Evolutionary conservation across 1,140 invertebrate species (phyloP).

Genomic region (Elymnias hypermnestra): DNA sequence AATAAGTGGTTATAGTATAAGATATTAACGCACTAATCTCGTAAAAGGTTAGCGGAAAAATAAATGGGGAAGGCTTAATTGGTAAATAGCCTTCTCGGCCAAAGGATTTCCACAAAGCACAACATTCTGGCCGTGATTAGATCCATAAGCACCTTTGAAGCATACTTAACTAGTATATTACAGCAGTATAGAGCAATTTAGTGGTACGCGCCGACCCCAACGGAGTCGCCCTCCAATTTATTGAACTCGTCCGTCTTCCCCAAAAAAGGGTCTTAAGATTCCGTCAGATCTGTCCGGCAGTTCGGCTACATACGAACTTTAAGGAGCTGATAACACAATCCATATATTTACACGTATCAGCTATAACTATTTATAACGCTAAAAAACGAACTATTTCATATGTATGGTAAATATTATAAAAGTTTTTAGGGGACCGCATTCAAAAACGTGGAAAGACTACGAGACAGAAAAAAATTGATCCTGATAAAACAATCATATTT

Average conservation of each 20-base stretch:
- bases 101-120: constrained; percentile 8
- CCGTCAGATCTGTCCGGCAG: constrained; percentile 36
- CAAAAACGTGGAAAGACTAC: too few relatives aligned
- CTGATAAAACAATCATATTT: too few relatives aligned
- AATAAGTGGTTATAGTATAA: too few relatives aligned
- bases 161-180: constrained; percentile 26
- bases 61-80: too few relatives aligned
- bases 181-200: constrained; percentile 32
- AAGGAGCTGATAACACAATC: constrained; percentile 23
- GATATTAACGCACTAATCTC: too few relatives aligned
- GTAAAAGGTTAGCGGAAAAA: too few relatives aligned
- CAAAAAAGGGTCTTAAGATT: constrained; percentile 52
- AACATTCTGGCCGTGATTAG: constrained; percentile 22
- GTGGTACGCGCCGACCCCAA: constrained; percentile 26
- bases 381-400: too few relatives aligned
- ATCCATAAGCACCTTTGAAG: constrained; percentile 28
- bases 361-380: too few relatives aligned
- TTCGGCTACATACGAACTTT: constrained; percentile 15
- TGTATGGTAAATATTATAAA: too few relatives aligned
- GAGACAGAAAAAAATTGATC: too few relatives aligned
- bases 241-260: constrained; percentile 47
- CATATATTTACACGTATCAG: neutral
- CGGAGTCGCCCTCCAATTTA: constrained; percentile 51
- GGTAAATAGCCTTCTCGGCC: neutral
- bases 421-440: too few relatives aligned